phyloP scores from a whole-genome alignment of 2,888 invertebrate species.

The Lithophane ornitopus region DNA sequence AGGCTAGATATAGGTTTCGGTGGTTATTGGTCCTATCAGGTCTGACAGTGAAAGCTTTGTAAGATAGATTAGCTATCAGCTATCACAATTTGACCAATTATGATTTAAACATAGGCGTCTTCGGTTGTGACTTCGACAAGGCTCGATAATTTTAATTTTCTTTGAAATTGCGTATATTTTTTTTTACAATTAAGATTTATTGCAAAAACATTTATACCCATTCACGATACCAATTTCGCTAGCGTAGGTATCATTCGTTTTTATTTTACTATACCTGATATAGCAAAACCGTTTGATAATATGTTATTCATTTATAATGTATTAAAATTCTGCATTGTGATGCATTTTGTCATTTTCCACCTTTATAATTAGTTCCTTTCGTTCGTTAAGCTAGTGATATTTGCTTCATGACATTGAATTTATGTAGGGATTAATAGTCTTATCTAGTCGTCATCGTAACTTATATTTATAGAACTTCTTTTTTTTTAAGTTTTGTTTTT shows the following conservation, averaged over 20 bases:
- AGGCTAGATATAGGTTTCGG: background rate
- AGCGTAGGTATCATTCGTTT: background rate
- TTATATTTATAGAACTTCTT: background rate
- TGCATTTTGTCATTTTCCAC: background rate
- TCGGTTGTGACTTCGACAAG: conserved; percentile 12
- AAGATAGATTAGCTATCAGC: background rate
- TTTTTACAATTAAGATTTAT: background rate
- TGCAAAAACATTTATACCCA: too few species aligned
- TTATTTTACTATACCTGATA: background rate
- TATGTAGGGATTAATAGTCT: background rate
- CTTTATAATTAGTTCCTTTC: background rate
- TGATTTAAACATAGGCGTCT: background rate
- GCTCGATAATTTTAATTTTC: background rate
- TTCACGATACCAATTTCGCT: background rate
- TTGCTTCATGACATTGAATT: background rate
- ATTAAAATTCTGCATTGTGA: too few species aligned
- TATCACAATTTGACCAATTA: background rate
- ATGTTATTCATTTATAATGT: too few species aligned
- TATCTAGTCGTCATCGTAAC: background rate
- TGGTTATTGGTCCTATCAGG: background rate
- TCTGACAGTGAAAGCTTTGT: too few species aligned
- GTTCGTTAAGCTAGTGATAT: background rate
- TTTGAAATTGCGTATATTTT: background rate
- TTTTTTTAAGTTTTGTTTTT: background rate
- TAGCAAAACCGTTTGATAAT: background rate